Conservation (phyloP, 1,140 invertebrate species). For the Hetaerina americana region DNA sequence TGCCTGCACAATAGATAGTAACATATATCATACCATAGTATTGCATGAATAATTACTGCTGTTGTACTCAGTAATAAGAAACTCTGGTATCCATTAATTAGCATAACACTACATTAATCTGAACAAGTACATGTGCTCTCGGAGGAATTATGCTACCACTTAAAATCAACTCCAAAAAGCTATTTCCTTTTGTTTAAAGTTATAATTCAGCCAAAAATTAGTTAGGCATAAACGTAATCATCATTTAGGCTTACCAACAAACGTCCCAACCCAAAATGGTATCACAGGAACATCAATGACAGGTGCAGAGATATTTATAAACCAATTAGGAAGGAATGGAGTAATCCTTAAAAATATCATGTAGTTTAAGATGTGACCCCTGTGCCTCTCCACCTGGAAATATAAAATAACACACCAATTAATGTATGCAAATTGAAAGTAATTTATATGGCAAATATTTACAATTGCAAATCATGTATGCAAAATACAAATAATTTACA, state of each 20-base stretch:
- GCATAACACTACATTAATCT: too few species aligned
- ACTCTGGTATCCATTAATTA: too few species aligned
- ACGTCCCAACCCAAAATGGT: constrained; percentile 90
- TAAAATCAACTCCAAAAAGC: not conserved
- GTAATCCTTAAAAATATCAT: constrained; percentile 96
- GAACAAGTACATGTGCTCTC: not conserved
- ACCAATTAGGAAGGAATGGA: constrained; percentile 98
- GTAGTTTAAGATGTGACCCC: constrained; percentile 85
- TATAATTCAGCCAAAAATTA: too few species aligned
- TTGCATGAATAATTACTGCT: too few species aligned
- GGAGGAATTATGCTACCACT: not conserved
- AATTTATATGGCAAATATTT: too few species aligned
- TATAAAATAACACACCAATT: constrained; percentile 2
- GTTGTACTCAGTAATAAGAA: too few species aligned
- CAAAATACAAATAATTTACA: too few species aligned
- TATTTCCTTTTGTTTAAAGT: not conserved
- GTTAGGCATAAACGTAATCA: too few species aligned
- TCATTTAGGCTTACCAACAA: constrained; percentile 40
- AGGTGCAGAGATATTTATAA: constrained; percentile 95
- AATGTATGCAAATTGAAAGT: too few species aligned
- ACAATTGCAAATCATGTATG: too few species aligned
- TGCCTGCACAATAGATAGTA: too few species aligned
- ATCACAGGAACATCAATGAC: constrained; percentile 87
- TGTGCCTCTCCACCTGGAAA: constrained; percentile 60
- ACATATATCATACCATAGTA: too few species aligned